Base-by-base conservation (phyloP, 2,888 invertebrate species). In the Mycalesis mineus region DNA sequence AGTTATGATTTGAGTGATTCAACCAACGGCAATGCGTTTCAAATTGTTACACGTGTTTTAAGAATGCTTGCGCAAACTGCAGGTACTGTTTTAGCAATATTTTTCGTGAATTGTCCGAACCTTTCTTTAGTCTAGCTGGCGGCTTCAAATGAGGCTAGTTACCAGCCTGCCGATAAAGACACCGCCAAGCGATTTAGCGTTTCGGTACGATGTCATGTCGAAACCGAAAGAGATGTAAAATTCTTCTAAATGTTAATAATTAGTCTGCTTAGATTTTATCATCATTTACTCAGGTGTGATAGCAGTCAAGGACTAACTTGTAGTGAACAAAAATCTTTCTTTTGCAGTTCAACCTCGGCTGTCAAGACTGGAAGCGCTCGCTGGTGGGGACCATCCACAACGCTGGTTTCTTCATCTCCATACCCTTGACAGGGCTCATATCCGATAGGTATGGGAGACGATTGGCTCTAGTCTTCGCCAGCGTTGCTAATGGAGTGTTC, bases 321-420 rank as follows among this genome's bases (percentile, higher is more conserved):
- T 22, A 22, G 22, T 2, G n/a, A n/a, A n/a, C n/a, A 4, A 22
- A 22, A 22, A 4, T 22, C 22, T 44, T 33, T 57, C 68, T 44
- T 53, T 88, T 88, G 5, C 82, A 94, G 94, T 94, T 93, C 77
- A 80, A 91, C 70, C 84, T 94, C 14, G 92, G 91, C 60, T 94
- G 94, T 67, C 91, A 92, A 60, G 90, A 92, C 66, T 95, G 95
- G 95, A 94, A 94, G 82, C 83, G 95, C 7, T 91, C 95, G 0
- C 73, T 95, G 50, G 93, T 95, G 4, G 95, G 95, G 0, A 94
- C 95, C 1, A 89, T 95, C 11, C 94, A 94, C 76, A 94, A 93
- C 70, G 84, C 93, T 15, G 95, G 95, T 11, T 94, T 94, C 79
- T 94, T 95, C 77, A 79, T 94, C 64, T 93, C 94, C 14, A 91